Evolutionary conservation across 2,888 invertebrate genomes (phyloP).

Genomic region (Brachyptera putata): DNA sequence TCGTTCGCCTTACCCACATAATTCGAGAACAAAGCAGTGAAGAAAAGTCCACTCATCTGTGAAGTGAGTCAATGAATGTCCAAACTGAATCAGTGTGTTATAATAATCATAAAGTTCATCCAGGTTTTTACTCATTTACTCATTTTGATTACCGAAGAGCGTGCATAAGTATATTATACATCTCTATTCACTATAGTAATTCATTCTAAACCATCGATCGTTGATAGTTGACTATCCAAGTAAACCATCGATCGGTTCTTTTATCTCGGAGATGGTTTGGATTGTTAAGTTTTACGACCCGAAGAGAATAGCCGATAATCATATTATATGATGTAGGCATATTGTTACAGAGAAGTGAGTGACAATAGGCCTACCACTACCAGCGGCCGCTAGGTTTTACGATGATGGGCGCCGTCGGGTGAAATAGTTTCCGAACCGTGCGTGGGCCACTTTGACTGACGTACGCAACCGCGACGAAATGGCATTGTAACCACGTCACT

Average conservation of each 20-base stretch:
- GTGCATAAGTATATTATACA: too few species aligned
- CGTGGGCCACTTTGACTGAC: slow-evolving; percentile 13
- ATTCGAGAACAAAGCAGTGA: background rate
- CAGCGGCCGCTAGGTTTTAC: background rate
- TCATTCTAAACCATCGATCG: too few species aligned
- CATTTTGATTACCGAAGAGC: slow-evolving; percentile 4
- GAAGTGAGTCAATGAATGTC: background rate
- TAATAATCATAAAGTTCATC: slow-evolving; percentile 1
- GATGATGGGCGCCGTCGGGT: slow-evolving; percentile 5
- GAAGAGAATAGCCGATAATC: slow-evolving; percentile 11
- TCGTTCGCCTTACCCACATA: background rate
- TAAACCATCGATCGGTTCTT: too few species aligned
- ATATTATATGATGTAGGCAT: background rate
- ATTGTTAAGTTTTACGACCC: slow-evolving; percentile 12
- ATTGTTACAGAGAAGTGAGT: background rate
- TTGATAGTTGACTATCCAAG: too few species aligned
- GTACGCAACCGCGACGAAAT: background rate
- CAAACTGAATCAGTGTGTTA: background rate
- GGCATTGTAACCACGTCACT: too few species aligned
- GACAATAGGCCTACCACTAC: background rate
- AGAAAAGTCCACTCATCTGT: background rate
- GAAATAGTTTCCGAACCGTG: too few species aligned
- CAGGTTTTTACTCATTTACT: slow-evolving; percentile 4
- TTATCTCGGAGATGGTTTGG: background rate
- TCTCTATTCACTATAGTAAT: too few species aligned